phyloP scores from a whole-genome alignment of 1,140 invertebrate genomes.

The Ceratina japonica region DNA sequence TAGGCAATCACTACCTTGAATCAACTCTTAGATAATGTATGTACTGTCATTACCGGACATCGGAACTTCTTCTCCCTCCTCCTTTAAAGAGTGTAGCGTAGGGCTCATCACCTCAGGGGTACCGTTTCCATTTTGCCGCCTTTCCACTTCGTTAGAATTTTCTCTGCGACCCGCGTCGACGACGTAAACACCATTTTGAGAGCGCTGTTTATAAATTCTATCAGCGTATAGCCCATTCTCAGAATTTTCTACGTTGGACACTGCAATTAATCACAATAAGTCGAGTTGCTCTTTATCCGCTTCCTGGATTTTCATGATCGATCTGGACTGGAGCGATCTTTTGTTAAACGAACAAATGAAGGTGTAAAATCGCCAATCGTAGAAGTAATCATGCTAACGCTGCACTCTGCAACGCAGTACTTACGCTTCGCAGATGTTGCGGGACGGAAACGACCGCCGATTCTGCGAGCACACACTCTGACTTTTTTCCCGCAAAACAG shows the following conservation, averaged over 20 bases:
- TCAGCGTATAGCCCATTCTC: background rate
- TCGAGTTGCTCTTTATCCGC: background rate
- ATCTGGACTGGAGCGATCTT: background rate
- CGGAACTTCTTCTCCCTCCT: conserved; percentile 62
- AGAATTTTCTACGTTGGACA: conserved; percentile 9
- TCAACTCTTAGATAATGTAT: no score
- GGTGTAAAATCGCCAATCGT: background rate
- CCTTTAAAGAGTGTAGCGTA: no score
- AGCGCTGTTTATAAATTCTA: conserved; percentile 69
- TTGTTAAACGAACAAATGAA: background rate
- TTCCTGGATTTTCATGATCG: background rate
- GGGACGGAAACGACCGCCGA: conserved; percentile 25
- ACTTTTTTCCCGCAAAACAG: conserved; percentile 79
- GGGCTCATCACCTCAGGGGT: no score
- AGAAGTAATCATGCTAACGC: background rate
- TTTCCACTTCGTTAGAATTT: conserved; percentile 9
- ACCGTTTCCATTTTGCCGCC: no score
- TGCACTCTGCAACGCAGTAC: background rate
- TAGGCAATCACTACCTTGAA: no score
- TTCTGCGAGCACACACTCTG: conserved; percentile 38
- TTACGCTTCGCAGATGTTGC: conserved; percentile 43
- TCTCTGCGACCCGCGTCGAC: conserved; percentile 66
- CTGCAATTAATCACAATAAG: conserved; percentile 4
- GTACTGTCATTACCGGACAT: conserved; percentile 65
- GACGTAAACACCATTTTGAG: conserved; percentile 61